These are phyloP conservation scores for Mugil cephalus DNA, from an alignment of 2,113 vertebrate species.

Conservation along the genomic window DNA sequence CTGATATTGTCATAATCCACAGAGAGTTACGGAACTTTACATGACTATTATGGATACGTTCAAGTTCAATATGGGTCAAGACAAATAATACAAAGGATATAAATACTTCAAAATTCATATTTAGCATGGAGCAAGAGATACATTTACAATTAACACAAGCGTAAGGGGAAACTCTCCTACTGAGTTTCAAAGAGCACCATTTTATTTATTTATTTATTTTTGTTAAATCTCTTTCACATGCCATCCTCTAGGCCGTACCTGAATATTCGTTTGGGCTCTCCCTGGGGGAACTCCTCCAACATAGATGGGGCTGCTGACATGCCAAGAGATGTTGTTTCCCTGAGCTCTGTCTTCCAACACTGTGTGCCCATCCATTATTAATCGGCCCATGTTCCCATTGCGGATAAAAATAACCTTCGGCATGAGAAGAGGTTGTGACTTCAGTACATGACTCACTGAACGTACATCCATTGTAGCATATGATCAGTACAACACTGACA, in stretches of 20 bases:
- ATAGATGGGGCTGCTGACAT: slow-evolving; percentile 87
- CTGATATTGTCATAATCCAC: no score
- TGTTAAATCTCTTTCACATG: not conserved
- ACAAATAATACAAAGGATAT: no score
- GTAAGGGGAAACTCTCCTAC: not conserved
- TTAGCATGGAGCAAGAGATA: no score
- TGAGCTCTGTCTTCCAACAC: slow-evolving; percentile 85
- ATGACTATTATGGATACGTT: no score
- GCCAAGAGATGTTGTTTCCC: slow-evolving; percentile 77
- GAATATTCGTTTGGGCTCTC: slow-evolving; percentile 90
- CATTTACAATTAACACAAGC: no score
- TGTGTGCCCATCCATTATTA: slow-evolving; percentile 90
- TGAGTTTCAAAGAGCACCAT: not conserved
- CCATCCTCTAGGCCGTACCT: slow-evolving; percentile 66
- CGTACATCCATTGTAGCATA: not conserved
- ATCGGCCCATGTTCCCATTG: slow-evolving; percentile 85
- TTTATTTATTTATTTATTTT: no score
- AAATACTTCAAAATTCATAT: no score
- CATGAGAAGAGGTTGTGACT: slow-evolving; percentile 26
- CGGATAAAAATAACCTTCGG: slow-evolving; percentile 89
- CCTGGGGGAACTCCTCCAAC: slow-evolving; percentile 92
- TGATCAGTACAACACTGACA: not conserved
- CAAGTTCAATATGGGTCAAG: no score
- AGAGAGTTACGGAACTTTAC: no score
- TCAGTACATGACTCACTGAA: not conserved